Base-by-base conservation (phyloP, 2,797 vertebrate genomes). In the Lacerta viridis region DNA sequence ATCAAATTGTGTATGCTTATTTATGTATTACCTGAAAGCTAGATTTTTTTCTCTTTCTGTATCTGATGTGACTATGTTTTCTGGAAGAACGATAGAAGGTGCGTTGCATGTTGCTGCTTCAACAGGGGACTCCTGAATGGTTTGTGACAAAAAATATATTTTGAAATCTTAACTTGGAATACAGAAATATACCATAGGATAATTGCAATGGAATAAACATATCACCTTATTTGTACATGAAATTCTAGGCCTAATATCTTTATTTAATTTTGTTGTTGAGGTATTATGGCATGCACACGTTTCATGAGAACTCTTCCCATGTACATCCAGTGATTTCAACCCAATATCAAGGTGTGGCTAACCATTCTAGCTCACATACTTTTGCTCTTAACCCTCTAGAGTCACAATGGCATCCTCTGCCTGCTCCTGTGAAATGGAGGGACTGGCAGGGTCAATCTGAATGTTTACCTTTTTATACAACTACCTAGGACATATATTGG, bases 11-110 rank as follows among this genome's bases (percentile, higher is more conserved):
- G 6, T 17, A 39, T 29, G 4, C 36, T 39, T 11, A 36, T 75
- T 89, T 80, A 76, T 66, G 39, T 7, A 79, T 78, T 97, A 99
- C 99, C 98, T 99, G 95, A 96, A 92, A 92, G 97, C 96, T 83
- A 98, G 97, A n/a, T 97, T 96, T 88, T 95, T 96, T 87, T 95
- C 96, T 27, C 94, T 95, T 78, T 98, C 98, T 95, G 95, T 96
- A 83, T 98, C 97, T 66, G 96, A 66, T 0, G 92, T 87, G 87
- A 92, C 89, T 87, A 95, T 96, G 95, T 98, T 97, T 94, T 97
- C 98, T 41, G 98, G 98, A 92, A 98, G 98, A 92, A 99, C 93
- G 66, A 99, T 98, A 55, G 98, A 96, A 83, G 99, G 98, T 75
- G 97, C 95, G 1, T 94, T 94, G 71, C 96, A 94, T 7, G 95